Conservation (phyloP, 2,888 invertebrate species). For the Coelinius sp. region DNA sequence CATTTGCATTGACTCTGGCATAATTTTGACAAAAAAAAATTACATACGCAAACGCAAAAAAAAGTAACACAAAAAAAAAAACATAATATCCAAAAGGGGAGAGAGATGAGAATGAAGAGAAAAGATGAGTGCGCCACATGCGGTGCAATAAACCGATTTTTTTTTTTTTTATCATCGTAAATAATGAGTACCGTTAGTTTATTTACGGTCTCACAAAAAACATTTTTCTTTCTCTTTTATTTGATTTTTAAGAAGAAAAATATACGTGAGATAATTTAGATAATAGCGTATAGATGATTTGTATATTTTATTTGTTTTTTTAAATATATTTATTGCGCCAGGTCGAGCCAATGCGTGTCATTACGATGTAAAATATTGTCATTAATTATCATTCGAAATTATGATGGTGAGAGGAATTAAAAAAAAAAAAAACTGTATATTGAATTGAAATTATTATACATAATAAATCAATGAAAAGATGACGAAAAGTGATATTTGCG, state of each 20-base stretch:
- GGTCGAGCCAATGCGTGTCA: conserved; percentile 63
- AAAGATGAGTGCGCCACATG: conserved; percentile 36
- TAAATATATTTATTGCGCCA: conserved; percentile 66
- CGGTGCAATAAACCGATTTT: conserved; percentile 47
- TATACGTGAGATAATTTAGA: background rate
- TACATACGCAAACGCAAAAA: conserved; percentile 3
- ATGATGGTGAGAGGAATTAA: conserved; percentile 51
- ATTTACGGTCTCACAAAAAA: background rate
- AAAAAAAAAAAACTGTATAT: conserved; percentile 22
- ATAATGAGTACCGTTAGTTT: conserved; percentile 29
- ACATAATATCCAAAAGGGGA: conserved; percentile 1
- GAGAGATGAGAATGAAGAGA: conserved; percentile 37
- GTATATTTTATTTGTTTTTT: conserved; percentile 67
- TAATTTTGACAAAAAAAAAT: conserved; percentile 45
- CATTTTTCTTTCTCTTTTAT: background rate
- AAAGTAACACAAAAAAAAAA: conserved; percentile 33
- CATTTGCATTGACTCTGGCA: background rate
- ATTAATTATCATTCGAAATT: conserved; percentile 68
- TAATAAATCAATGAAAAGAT: conserved; percentile 41
- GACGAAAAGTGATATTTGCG: conserved; percentile 50
- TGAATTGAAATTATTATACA: conserved; percentile 33
- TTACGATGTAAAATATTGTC: conserved; percentile 70
- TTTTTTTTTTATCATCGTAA: conserved; percentile 46
- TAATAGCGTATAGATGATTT: conserved; percentile 53
- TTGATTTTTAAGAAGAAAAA: background rate